A percentile compares a stretch with the other conserved stretches of the same genome.
Evolutionary conservation across 2,113 vertebrate genomes (phyloP).

Genomic region (Microcebus tavaratra): DNA sequence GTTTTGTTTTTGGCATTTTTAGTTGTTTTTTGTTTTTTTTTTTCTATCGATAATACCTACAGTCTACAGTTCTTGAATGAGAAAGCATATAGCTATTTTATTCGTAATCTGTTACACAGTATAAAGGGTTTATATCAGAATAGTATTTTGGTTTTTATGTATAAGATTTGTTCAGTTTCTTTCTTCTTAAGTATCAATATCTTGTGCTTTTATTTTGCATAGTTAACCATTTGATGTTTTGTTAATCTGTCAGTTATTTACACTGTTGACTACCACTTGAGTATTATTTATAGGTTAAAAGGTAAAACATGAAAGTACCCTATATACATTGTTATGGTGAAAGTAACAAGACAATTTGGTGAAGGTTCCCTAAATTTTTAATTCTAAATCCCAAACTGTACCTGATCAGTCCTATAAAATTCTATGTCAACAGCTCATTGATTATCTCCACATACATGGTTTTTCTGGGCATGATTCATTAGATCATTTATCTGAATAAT

Average conservation of each 20-base stretch:
- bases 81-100: neutral
- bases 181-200: neutral
- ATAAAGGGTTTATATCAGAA: neutral
- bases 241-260: neutral
- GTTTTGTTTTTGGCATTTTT: neutral
- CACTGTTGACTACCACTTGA: neutral
- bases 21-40: neutral
- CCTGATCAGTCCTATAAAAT: neutral
- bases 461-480: neutral
- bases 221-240: neutral
- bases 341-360: neutral
- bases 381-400: neutral
- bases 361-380: neutral
- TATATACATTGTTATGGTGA: neutral
- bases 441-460: neutral
- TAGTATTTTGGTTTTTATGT: neutral
- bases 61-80: neutral
- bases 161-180: neutral
- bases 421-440: neutral
- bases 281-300: neutral
- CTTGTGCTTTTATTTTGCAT: neutral
- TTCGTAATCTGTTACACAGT: neutral
- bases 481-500: slow-evolving; percentile 51
- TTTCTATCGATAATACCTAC: neutral
- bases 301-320: neutral